Percentiles rank a stretch among this genome's conserved stretches.
Conservation (phyloP, 2,113 vertebrate genomes). For the Lamprotornis superbus region DNA sequence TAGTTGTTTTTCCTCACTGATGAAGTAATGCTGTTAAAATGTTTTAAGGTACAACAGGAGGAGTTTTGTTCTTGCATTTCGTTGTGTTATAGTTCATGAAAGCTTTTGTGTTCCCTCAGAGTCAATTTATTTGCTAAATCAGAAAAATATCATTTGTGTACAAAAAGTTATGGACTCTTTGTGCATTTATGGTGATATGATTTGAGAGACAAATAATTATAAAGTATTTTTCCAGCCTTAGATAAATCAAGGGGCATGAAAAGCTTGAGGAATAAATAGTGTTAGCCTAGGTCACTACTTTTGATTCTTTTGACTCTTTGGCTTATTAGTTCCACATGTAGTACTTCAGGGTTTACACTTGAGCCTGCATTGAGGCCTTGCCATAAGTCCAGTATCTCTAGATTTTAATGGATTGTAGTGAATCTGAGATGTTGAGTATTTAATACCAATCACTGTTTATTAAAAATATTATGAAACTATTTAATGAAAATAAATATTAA, state of each 20-base stretch:
- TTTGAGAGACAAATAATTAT: background rate
- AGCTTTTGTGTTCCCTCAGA: background rate
- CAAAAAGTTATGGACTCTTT: fast-evolving
- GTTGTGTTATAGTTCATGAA: background rate
- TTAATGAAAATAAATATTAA: background rate
- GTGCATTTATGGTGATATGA: background rate
- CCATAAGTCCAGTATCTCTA: fast-evolving
- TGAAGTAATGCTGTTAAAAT: background rate
- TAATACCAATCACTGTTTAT: background rate
- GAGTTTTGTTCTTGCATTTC: background rate
- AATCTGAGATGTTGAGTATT: background rate
- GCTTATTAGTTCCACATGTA: background rate
- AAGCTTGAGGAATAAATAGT: background rate
- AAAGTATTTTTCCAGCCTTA: background rate
- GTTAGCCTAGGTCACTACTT: background rate
- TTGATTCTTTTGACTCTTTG: background rate
- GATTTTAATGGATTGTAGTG: background rate
- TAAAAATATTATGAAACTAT: background rate
- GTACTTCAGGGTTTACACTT: background rate
- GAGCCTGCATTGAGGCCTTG: background rate
- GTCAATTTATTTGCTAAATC: background rate
- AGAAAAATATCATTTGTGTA: background rate
- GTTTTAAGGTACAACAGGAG: background rate
- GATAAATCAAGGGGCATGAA: background rate
- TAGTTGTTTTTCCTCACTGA: background rate